Conservation (phyloP, 1,140 invertebrate species). For the Drosophila nasuta region DNA sequence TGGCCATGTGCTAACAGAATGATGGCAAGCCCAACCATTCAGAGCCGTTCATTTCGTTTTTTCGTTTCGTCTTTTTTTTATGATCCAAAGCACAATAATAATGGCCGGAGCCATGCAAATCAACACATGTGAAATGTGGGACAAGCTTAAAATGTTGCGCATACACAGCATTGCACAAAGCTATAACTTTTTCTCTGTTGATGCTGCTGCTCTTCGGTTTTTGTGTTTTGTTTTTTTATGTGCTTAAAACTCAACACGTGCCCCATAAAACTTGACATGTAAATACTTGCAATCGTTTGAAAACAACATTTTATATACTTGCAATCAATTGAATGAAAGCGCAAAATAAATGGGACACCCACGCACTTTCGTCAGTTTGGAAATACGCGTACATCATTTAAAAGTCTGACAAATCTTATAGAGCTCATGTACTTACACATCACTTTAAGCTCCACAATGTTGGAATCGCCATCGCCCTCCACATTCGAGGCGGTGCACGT, state of each 20-base stretch:
- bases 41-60: constrained; percentile 15
- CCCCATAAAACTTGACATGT: constrained; percentile 43
- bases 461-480: constrained; percentile 94
- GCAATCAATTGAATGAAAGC: constrained; percentile 45
- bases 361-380: not conserved
- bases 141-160: constrained; percentile 44
- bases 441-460: constrained; percentile 92
- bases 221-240: not conserved
- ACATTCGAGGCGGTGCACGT: constrained; percentile 95
- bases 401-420: constrained; percentile 9
- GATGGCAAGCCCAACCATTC: constrained; percentile 24
- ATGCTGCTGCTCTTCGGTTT: not conserved
- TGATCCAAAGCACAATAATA: constrained; percentile 34
- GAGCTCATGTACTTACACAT: constrained; percentile 92
- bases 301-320: constrained; percentile 28
- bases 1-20: constrained; percentile 24
- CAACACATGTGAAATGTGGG: constrained; percentile 39
- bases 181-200: constrained; percentile 33
- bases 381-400: constrained; percentile 2
- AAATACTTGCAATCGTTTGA: constrained; percentile 25
- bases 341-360: constrained; percentile 32
- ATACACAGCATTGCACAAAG: constrained; percentile 38
- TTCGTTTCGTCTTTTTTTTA: constrained; percentile 33
- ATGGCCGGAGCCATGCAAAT: constrained; percentile 40
- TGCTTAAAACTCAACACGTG: constrained; percentile 42